Evolutionary conservation across 2,113 vertebrate species (phyloP), one percentile per base, ranked within the genome.

Genomic region (Falcunculus frontatus): DNA sequence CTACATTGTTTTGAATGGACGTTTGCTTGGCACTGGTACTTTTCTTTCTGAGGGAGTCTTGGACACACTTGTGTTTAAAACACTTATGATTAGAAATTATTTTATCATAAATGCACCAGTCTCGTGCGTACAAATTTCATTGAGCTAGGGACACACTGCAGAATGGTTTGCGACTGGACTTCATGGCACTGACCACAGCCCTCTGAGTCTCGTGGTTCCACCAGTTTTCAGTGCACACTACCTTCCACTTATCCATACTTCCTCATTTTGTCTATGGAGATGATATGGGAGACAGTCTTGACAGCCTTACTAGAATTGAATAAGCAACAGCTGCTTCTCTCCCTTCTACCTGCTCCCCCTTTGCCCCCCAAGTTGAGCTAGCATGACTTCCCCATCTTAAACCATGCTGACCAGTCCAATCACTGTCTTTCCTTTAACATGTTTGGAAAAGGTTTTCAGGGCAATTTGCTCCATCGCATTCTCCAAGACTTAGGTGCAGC

Each of bases 271-370:
- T 46, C 33, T 73, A 8, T 26, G 47, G 76, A 33, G 10, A 25
- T 33, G 7, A 49, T 73, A 42, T 16, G 20, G 17, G 35, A 87
- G 41, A 33, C 9, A 69, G 37, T 49, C 52, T n/a, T 79, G 37
- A 82, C 78, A 79, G 10, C 11, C 42, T 84, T 84, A 25, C 5
- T 16, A 25, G 57, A 85, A 8, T 10, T 6, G 3, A 81, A 67
- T 39, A 65, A 85, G 6, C 21, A 69, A 29, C 17, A 69, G 12
- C 3, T 11, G 35, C 30, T 74, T 69, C 27, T 77, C 33, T 57
- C 2, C 4, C 7, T 4, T 2, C 6, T 2, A 2, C 16, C 30
- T 29, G 26, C 42, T 49, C 10, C 50, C 11, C 6, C 10, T 60
- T 35, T 35, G 1, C 15, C 16, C 4, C 18, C 13, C 13, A 65